Conservation (phyloP, 2,113 vertebrate genomes). For the Bettongia penicillata region DNA sequence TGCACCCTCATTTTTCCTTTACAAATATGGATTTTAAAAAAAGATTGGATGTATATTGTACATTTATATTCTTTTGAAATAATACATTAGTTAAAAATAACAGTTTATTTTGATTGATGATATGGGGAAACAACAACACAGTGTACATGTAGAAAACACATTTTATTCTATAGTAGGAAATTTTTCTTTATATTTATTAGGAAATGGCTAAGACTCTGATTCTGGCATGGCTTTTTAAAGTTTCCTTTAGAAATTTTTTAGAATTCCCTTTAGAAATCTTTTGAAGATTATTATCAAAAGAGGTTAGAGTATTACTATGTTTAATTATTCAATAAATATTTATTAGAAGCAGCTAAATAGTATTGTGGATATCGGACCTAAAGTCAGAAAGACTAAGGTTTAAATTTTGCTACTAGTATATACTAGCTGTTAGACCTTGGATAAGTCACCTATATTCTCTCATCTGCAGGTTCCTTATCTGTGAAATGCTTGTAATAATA, state of each 20-base stretch:
- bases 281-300: not conserved
- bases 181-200: not conserved
- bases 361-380: too few relatives aligned
- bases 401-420: too few relatives aligned
- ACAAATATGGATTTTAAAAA: not conserved
- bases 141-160: not conserved
- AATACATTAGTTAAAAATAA: not conserved
- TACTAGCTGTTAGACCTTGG: too few relatives aligned
- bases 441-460: too few relatives aligned
- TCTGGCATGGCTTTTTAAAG: not conserved
- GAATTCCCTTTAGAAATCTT: too few relatives aligned
- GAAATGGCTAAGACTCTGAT: not conserved
- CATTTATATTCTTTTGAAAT: not conserved
- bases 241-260: not conserved
- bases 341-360: too few relatives aligned
- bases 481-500: too few relatives aligned
- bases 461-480: too few relatives aligned
- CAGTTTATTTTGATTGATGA: not conserved
- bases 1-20: not conserved
- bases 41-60: not conserved
- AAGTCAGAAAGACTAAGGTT: too few relatives aligned
- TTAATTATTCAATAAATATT: too few relatives aligned
- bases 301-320: too few relatives aligned
- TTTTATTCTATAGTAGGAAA: not conserved
- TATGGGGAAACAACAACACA: not conserved